These are phyloP conservation scores for Onychostruthus taczanowskii DNA, from an alignment of 2,113 vertebrate species.

Conservation along the genomic window DNA sequence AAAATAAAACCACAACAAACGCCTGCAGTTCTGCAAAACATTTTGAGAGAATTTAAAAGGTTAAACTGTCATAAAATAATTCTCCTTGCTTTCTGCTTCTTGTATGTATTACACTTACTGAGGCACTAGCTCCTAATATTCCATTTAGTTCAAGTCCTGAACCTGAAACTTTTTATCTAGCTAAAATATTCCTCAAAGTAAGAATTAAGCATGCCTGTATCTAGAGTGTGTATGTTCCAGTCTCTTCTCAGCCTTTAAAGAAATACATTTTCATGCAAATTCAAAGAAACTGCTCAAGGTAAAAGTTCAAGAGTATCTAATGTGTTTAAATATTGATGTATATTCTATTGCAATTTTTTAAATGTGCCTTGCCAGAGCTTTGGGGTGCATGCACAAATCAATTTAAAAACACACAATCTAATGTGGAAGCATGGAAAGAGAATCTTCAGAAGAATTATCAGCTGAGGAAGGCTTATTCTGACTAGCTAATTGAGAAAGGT, in stretches of 20 bases:
- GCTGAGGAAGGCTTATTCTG: background rate
- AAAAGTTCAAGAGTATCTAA: slow-evolving; percentile 29
- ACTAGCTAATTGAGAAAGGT: background rate
- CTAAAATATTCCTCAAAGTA: slow-evolving; percentile 2
- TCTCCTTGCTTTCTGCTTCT: background rate
- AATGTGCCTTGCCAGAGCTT: background rate
- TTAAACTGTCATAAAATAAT: background rate
- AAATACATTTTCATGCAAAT: slow-evolving; percentile 15
- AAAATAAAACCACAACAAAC: too few species aligned
- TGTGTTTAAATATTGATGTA: slow-evolving; percentile 25
- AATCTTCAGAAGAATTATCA: background rate
- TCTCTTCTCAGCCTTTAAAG: background rate
- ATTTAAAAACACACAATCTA: background rate
- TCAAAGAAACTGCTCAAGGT: slow-evolving; percentile 23
- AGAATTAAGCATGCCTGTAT: background rate
- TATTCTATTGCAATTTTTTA: background rate
- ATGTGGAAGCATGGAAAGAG: background rate
- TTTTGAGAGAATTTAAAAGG: background rate
- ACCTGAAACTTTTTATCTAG: slow-evolving; percentile 6
- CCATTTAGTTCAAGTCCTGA: background rate
- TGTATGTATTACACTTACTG: background rate
- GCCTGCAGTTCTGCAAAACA: background rate
- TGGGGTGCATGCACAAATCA: background rate
- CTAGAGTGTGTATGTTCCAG: background rate
- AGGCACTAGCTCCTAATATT: background rate